These are phyloP conservation scores for Acleris literana DNA, from an alignment of 2,888 invertebrate genomes.

Conservation along the genomic window DNA sequence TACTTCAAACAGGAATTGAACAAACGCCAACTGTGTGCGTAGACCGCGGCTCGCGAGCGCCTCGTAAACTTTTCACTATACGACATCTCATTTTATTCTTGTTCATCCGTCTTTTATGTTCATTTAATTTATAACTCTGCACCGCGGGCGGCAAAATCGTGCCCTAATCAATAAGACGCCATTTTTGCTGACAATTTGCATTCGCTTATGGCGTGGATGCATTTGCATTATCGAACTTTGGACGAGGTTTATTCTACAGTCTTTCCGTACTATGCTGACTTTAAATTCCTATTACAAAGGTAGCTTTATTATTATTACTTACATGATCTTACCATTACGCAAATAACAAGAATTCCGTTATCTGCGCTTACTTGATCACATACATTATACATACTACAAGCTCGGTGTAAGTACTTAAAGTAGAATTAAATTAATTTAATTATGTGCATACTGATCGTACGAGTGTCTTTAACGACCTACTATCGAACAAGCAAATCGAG, in stretches of 20 bases:
- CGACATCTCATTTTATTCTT: constrained; percentile 73
- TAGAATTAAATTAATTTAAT: constrained; percentile 29
- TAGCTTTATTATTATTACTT: neutral
- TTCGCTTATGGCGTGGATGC: constrained; percentile 19
- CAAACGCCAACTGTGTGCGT: constrained; percentile 78
- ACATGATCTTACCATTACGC: neutral
- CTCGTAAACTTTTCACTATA: constrained; percentile 78
- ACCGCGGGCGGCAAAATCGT: constrained; percentile 48
- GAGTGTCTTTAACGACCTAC: constrained; percentile 36
- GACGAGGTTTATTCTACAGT: neutral
- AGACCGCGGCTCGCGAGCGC: constrained; percentile 71
- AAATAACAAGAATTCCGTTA: constrained; percentile 10
- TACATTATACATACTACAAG: constrained; percentile 15
- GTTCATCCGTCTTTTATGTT: constrained; percentile 68
- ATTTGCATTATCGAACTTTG: constrained; percentile 5
- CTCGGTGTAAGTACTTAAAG: constrained; percentile 18
- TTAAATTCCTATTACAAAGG: constrained; percentile 5
- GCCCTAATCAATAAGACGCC: constrained; percentile 50
- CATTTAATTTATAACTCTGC: constrained; percentile 60
- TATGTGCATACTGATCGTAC: constrained; percentile 35
- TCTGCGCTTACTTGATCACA: constrained; percentile 5
- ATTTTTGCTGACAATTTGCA: constrained; percentile 45
- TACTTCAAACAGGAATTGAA: constrained; percentile 81
- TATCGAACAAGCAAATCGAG: constrained; percentile 34
- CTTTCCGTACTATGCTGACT: neutral